These are phyloP conservation scores for Argya squamiceps DNA, from an alignment of 2,797 vertebrate genomes.

Conservation along the genomic window DNA sequence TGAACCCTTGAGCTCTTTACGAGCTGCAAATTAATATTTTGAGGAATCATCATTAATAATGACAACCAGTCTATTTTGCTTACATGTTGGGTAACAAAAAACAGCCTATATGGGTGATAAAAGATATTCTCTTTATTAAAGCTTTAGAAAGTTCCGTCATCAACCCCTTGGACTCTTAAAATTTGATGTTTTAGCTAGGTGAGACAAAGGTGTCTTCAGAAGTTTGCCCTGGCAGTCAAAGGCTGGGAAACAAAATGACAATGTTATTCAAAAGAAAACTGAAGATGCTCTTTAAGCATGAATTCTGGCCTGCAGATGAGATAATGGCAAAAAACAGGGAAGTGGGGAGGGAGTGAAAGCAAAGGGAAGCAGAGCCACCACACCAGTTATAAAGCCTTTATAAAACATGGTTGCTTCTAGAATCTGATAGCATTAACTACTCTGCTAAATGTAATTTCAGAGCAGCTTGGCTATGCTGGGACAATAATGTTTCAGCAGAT, in stretches of 20 bases:
- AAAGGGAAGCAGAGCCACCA: neutral
- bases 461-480: slow-evolving; percentile 87
- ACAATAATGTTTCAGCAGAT: slow-evolving; percentile 97
- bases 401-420: slow-evolving; percentile 77
- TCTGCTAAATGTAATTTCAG: slow-evolving; percentile 83
- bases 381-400: slow-evolving; percentile 60
- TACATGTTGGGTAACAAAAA: neutral
- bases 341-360: neutral
- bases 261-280: neutral
- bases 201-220: neutral
- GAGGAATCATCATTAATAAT: neutral
- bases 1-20: neutral
- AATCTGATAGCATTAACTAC: slow-evolving; percentile 84
- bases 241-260: neutral
- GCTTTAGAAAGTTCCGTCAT: slow-evolving; percentile 14
- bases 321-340: neutral
- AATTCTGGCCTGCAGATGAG: neutral
- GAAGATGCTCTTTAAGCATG: neutral
- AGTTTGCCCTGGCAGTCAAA: neutral
- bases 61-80: slow-evolving; percentile 35
- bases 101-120: neutral
- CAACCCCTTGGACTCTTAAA: neutral
- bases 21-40: neutral
- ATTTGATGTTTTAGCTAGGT: neutral
- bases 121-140: slow-evolving; percentile 41